Evolutionary conservation across 2,113 vertebrate genomes (phyloP).

Genomic region (Oreocharis arfaki): DNA sequence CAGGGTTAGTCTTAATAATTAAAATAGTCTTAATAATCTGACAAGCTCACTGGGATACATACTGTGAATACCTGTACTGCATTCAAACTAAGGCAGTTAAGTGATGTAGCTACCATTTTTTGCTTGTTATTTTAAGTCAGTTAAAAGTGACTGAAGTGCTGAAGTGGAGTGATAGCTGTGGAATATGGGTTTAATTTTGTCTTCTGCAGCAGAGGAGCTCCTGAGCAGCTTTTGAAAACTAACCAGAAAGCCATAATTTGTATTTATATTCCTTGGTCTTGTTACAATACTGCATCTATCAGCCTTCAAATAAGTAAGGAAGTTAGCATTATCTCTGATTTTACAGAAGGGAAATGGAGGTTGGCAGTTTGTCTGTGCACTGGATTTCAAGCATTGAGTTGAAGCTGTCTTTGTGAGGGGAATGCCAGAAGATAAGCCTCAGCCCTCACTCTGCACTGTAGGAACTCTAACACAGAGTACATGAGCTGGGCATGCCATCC

Average conservation of each 20-base stretch:
- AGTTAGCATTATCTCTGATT: not conserved
- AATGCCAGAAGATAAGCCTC: not conserved
- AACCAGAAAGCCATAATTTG: not conserved
- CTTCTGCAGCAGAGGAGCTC: not conserved
- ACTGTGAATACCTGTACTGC: not conserved
- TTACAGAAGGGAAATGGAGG: not conserved
- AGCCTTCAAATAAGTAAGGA: not conserved
- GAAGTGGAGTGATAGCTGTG: not conserved
- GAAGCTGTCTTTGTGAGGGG: not conserved
- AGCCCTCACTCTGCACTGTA: not conserved
- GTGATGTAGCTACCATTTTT: not conserved
- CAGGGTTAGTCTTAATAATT: conserved; percentile 17
- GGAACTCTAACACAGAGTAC: not conserved
- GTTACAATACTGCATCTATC: not conserved
- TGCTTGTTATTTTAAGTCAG: not conserved
- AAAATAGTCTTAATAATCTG: not conserved
- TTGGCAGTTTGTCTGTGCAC: not conserved
- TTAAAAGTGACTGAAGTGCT: too few relatives aligned
- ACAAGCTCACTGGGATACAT: not conserved
- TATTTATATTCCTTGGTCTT: not conserved
- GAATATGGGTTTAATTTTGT: not conserved
- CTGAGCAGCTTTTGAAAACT: not conserved
- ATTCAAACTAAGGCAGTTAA: not conserved
- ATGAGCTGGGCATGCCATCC: not conserved
- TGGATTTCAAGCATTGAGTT: not conserved